phyloP scores from a whole-genome alignment of 2,888 invertebrate genomes.

The Metallyticus violacea region DNA sequence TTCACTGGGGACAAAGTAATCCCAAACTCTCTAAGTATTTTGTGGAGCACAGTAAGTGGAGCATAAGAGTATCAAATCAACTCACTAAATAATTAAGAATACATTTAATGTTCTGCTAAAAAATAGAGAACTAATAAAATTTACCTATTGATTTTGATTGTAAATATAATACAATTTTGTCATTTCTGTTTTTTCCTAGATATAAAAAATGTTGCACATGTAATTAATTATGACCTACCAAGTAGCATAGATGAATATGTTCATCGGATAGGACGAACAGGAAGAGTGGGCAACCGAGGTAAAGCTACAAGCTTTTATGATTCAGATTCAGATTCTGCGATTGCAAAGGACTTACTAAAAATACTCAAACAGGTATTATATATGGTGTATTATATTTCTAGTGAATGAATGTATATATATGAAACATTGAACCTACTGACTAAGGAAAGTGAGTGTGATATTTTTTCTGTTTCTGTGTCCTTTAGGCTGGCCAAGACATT shows the following conservation, averaged over 20 bases:
- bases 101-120: too few relatives aligned
- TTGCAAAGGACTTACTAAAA: conserved; percentile 65
- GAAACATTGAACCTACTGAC: background rate
- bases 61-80: too few relatives aligned
- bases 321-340: conserved; percentile 52
- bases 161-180: background rate
- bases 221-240: conserved; percentile 52
- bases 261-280: conserved; percentile 53
- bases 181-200: conserved; percentile 52
- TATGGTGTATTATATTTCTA: background rate
- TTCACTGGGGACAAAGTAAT: too few relatives aligned
- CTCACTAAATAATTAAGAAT: too few relatives aligned
- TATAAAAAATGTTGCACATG: conserved; percentile 71
- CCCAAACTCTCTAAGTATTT: too few relatives aligned
- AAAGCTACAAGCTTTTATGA: conserved; percentile 59
- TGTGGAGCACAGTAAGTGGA: too few relatives aligned
- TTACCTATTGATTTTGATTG: too few relatives aligned
- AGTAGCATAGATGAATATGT: conserved; percentile 49
- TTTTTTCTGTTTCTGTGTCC: conserved; percentile 10
- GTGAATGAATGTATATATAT: background rate
- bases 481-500: conserved; percentile 69
- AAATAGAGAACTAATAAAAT: too few relatives aligned
- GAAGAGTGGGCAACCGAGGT: conserved; percentile 50
- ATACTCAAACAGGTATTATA: conserved; percentile 61
- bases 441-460: background rate